A percentile compares a stretch with the other conserved stretches of the same genome.
Conservation (phyloP, 2,888 invertebrate species). For the Pycnomerus fuliginosus region DNA sequence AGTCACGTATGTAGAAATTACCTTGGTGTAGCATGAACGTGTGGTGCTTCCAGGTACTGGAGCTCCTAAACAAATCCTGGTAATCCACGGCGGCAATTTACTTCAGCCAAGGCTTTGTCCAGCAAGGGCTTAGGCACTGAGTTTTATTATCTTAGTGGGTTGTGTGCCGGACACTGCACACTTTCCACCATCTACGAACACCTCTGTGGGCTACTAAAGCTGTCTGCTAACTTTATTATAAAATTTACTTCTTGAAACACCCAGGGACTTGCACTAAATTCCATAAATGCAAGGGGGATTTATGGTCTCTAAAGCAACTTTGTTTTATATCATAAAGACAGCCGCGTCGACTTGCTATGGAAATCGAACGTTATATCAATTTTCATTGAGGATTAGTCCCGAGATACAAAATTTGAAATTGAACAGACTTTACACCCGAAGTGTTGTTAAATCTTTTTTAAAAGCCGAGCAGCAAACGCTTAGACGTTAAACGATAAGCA, state of each 20-base stretch:
- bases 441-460: slow-evolving; percentile 21
- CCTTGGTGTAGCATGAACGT: slow-evolving; percentile 28
- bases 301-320: too few species aligned
- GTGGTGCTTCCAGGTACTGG: slow-evolving; percentile 35
- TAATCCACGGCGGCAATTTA: slow-evolving; percentile 54
- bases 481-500: slow-evolving; percentile 29
- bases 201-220: slow-evolving; percentile 47
- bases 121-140: slow-evolving; percentile 51
- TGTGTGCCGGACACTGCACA: slow-evolving; percentile 30
- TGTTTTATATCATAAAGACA: too few species aligned
- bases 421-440: not conserved
- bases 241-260: slow-evolving; percentile 34
- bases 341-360: too few species aligned
- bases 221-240: slow-evolving; percentile 51
- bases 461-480: slow-evolving; percentile 30
- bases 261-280: slow-evolving; percentile 13
- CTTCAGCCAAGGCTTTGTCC: slow-evolving; percentile 52
- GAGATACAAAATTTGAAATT: too few species aligned
- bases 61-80: slow-evolving; percentile 53
- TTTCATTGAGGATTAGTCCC: too few species aligned
- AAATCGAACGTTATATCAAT: too few species aligned
- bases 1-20: slow-evolving; percentile 36
- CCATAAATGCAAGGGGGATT: slow-evolving; percentile 6
- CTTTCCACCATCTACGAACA: slow-evolving; percentile 25
- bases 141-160: slow-evolving; percentile 53